A percentile compares a stretch with the other conserved stretches of the same genome.
These are phyloP conservation scores for Coregonus suidteri DNA, from an alignment of 2,797 vertebrate species.

Conservation along the genomic window DNA sequence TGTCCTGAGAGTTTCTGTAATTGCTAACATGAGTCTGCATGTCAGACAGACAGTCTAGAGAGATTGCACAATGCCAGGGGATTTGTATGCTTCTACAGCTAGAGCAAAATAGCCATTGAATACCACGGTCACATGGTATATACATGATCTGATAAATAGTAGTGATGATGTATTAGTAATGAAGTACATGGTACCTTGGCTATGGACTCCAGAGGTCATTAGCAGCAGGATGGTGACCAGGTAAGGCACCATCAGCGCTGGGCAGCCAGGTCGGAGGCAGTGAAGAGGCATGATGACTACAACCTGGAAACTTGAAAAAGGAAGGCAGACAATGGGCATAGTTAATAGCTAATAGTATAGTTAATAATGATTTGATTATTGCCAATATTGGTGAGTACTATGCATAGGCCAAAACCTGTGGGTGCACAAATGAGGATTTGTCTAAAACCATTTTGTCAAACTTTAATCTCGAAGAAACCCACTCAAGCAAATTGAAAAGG, in stretches of 20 bases:
- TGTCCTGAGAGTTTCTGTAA: too few relatives aligned
- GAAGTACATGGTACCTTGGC: conserved; percentile 69
- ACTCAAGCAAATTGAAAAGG: not conserved
- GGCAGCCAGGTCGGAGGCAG: not conserved
- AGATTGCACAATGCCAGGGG: too few relatives aligned
- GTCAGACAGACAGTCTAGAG: not conserved
- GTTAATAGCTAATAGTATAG: not conserved
- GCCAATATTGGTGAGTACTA: not conserved
- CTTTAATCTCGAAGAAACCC: not conserved
- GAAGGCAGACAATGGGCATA: not conserved
- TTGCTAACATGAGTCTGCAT: too few relatives aligned
- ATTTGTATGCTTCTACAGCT: not conserved
- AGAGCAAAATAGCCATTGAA: not conserved
- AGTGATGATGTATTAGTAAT: conserved; percentile 2
- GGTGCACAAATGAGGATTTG: not conserved
- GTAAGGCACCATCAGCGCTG: conserved; percentile 51
- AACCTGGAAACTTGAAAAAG: not conserved
- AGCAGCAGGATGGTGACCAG: conserved; percentile 55
- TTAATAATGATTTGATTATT: not conserved
- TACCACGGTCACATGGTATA: not conserved
- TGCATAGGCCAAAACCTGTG: not conserved
- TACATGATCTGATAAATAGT: not conserved
- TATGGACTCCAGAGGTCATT: conserved; percentile 63
- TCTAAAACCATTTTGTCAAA: not conserved
- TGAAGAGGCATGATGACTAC: conserved; percentile 17